A percentile compares a stretch with the other conserved stretches of the same genome.
Conservation (phyloP, 2,888 invertebrate species). For the Gryllus longicercus region DNA sequence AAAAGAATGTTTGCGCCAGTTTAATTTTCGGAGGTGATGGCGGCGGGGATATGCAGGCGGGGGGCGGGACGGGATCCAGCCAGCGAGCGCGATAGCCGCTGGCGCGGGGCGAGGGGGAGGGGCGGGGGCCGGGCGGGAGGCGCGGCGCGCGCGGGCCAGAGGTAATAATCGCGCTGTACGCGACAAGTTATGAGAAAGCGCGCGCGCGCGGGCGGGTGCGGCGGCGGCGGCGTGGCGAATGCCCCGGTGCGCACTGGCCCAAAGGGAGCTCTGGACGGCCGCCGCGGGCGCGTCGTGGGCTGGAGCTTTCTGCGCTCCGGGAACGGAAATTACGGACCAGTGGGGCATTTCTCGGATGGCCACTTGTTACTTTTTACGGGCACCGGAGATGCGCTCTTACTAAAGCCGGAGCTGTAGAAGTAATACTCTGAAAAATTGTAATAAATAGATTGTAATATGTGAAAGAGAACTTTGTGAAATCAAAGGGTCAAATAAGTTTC, state of each 20-base stretch:
- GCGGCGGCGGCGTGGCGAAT: not conserved
- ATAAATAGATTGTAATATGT: too few relatives aligned
- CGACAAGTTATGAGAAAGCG: not conserved
- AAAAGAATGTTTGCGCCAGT: constrained; percentile 1
- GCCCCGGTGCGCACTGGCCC: not conserved
- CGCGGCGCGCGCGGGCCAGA: not conserved
- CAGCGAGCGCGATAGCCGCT: not conserved
- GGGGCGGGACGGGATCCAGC: not conserved
- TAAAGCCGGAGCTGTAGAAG: too few relatives aligned
- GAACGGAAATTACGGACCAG: too few relatives aligned
- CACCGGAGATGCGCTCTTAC: too few relatives aligned
- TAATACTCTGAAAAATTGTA: too few relatives aligned
- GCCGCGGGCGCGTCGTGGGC: too few relatives aligned
- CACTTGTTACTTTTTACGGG: too few relatives aligned
- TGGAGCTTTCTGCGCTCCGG: too few relatives aligned
- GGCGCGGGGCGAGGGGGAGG: not conserved
- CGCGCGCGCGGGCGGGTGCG: not conserved
- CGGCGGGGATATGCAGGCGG: not conserved
- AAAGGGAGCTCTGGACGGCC: not conserved
- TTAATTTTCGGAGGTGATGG: constrained; percentile 1
- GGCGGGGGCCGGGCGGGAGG: not conserved
- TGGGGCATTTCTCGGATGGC: too few relatives aligned
- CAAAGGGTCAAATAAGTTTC: too few relatives aligned
- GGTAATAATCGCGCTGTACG: not conserved
- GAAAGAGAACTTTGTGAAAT: too few relatives aligned